Percentiles rank a stretch among this genome's conserved stretches.
phyloP scores from a whole-genome alignment of 2,797 vertebrate genomes.

The Acanthurus lineatus region DNA sequence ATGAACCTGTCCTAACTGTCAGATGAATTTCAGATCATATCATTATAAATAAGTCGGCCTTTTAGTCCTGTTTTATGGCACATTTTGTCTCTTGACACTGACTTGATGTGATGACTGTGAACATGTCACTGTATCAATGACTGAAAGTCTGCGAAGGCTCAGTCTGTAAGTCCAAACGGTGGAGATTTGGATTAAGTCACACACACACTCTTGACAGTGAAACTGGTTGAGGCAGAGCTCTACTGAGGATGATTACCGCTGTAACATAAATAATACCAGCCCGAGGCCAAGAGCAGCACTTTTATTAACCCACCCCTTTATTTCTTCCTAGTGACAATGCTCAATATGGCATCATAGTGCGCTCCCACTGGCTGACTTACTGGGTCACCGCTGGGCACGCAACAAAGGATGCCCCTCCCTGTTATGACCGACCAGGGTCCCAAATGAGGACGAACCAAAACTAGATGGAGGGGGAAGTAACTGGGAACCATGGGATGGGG shows the following conservation, averaged over 20 bases:
- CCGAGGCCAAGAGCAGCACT: slow-evolving; percentile 21
- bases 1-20: not conserved
- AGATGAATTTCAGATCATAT: not conserved
- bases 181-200: slow-evolving; percentile 1
- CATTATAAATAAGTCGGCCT: not conserved
- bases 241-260: slow-evolving; percentile 15
- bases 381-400: slow-evolving; percentile 68
- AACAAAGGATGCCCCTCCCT: slow-evolving; percentile 48
- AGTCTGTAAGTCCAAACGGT: not conserved
- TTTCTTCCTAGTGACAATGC: slow-evolving; percentile 61
- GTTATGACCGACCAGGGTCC: slow-evolving; percentile 49
- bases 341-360: slow-evolving; percentile 45
- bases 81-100: not conserved
- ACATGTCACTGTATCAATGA: not conserved
- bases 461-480: slow-evolving; percentile 17
- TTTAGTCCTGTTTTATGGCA: not conserved
- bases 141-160: no score
- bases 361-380: slow-evolving; percentile 61
- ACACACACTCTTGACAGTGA: not conserved
- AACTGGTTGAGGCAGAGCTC: not conserved
- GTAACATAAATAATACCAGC: slow-evolving; percentile 25
- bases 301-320: slow-evolving; percentile 32
- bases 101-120: not conserved
- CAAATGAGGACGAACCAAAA: slow-evolving; percentile 74
- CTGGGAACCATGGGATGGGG: slow-evolving; percentile 28